Evolutionary conservation across 2,888 invertebrate species (phyloP).

Genomic region (Therioaphis trifolii): DNA sequence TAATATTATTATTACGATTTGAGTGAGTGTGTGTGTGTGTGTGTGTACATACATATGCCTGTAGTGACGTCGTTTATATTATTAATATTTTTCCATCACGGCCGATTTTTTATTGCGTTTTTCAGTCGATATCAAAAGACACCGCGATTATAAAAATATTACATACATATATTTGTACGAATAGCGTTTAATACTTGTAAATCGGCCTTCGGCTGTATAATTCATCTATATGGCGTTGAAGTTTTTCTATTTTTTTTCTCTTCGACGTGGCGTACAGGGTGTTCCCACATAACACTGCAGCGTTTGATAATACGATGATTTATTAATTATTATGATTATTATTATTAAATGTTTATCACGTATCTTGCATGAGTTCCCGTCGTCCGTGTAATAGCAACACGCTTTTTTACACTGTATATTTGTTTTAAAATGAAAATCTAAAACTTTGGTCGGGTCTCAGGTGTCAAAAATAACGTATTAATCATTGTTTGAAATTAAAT

Average conservation of each 20-base stretch:
- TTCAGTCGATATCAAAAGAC: conserved; percentile 58
- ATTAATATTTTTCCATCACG: conserved; percentile 44
- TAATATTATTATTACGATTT: conserved; percentile 24
- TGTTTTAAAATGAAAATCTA: no score
- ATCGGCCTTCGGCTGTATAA: conserved; percentile 53
- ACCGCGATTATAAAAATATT: conserved; percentile 43
- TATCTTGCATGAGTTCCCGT: neutral
- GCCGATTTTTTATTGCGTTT: conserved; percentile 58
- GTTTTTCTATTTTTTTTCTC: conserved; percentile 23
- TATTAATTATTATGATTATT: no score
- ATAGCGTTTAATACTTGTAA: conserved; percentile 41
- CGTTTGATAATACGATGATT: neutral
- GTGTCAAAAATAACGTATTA: neutral
- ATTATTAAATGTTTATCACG: no score
- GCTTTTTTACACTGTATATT: no score
- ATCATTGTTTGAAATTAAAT: conserved; percentile 30
- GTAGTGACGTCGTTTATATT: conserved; percentile 7
- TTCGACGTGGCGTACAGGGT: conserved; percentile 18
- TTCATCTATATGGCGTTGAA: conserved; percentile 10
- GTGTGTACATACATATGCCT: no score
- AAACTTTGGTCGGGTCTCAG: neutral
- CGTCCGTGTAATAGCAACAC: neutral
- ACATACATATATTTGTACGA: conserved; percentile 28
- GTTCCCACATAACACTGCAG: neutral
- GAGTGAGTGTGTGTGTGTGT: neutral